Percentiles rank a stretch among this genome's conserved stretches.
Conservation (phyloP, 2,113 vertebrate species). For the Elephas maximus region DNA sequence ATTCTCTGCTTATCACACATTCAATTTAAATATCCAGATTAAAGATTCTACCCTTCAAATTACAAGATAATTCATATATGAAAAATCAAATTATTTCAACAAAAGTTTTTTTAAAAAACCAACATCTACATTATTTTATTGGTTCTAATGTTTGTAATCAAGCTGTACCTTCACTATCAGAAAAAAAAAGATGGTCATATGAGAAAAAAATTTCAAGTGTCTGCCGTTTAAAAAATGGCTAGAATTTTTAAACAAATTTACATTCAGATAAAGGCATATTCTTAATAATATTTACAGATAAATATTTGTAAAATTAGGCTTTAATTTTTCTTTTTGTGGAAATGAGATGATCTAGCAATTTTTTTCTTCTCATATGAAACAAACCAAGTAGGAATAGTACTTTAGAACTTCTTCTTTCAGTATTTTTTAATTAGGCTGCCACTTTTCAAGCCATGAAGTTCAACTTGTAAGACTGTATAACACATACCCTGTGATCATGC, state of each 20-base stretch:
- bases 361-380: not conserved
- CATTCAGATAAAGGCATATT: not conserved
- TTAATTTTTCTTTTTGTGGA: not conserved
- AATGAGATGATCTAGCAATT: not conserved
- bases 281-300: not conserved
- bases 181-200: not conserved
- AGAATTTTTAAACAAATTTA: not conserved
- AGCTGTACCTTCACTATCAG: not conserved
- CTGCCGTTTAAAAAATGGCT: not conserved
- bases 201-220: not conserved
- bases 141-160: not conserved
- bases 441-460: not conserved
- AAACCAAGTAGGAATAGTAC: not conserved
- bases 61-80: not conserved
- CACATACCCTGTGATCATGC: slow-evolving; percentile 98
- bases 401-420: not conserved
- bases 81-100: not conserved
- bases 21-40: not conserved
- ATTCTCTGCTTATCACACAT: not conserved
- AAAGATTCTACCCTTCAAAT: not conserved
- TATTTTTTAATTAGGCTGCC: not conserved
- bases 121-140: not conserved
- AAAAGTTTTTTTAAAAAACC: not conserved
- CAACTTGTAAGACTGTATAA: not conserved
- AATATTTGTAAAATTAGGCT: not conserved